Evolutionary conservation across 2,888 invertebrate genomes (phyloP).

Genomic region (Drosophila yooni): DNA sequence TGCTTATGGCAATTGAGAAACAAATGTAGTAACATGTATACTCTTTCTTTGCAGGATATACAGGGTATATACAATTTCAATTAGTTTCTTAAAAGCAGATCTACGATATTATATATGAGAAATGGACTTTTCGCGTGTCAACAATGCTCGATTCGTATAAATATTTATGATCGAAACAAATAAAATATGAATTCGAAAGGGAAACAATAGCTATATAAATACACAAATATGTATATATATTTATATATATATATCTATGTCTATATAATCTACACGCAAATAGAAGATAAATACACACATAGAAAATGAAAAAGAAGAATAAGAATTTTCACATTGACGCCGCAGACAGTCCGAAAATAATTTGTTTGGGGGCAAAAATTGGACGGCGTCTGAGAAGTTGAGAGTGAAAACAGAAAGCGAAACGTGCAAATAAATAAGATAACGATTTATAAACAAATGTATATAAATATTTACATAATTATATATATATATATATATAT

Average conservation of each 20-base stretch:
- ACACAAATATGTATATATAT: neutral
- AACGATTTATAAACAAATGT: neutral
- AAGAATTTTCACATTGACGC: slow-evolving; percentile 62
- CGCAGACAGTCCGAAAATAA: slow-evolving; percentile 54
- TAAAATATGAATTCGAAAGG: slow-evolving; percentile 22
- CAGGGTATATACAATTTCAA: slow-evolving; percentile 26
- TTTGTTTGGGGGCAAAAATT: slow-evolving; percentile 39
- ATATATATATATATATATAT: neutral
- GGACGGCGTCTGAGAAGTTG: slow-evolving; percentile 30
- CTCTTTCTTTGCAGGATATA: neutral
- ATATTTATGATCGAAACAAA: slow-evolving; percentile 53
- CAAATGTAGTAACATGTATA: neutral
- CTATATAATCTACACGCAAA: slow-evolving; percentile 11
- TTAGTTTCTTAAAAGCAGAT: slow-evolving; percentile 28
- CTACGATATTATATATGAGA: slow-evolving; percentile 10
- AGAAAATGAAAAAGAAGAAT: slow-evolving; percentile 1
- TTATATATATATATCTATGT: slow-evolving; percentile 12
- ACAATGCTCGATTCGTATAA: slow-evolving; percentile 27
- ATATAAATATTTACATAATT: slow-evolving; percentile 5
- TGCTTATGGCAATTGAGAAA: neutral
- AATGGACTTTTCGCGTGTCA: slow-evolving; percentile 66
- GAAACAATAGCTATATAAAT: slow-evolving; percentile 1
- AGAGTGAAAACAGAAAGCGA: slow-evolving; percentile 47
- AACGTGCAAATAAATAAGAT: slow-evolving; percentile 5
- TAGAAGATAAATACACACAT: slow-evolving; percentile 18